Percentiles rank a stretch among this genome's conserved stretches.
These are phyloP conservation scores for Spinus olivaceus DNA, from an alignment of 2,797 vertebrate species.

Conservation along the genomic window DNA sequence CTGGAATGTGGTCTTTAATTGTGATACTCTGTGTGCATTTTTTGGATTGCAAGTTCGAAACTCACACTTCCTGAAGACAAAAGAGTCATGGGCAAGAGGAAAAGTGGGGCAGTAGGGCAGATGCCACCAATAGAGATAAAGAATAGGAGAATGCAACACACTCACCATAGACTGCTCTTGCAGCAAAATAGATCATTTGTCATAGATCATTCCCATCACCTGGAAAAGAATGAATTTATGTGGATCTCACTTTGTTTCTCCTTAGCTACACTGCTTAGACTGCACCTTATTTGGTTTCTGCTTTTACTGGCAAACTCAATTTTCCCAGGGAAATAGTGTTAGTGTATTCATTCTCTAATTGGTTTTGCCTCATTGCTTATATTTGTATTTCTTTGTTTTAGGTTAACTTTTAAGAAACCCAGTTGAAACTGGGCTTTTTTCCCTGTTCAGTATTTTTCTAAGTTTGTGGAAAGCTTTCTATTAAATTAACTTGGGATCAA, in stretches of 20 bases:
- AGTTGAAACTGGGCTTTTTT: slow-evolving; percentile 41
- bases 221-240: neutral
- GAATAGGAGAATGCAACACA: neutral
- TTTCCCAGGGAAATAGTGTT: slow-evolving; percentile 20
- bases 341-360: slow-evolving; percentile 24
- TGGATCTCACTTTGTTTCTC: neutral
- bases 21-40: neutral
- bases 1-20: slow-evolving; percentile 38
- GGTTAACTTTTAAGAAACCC: slow-evolving; percentile 29
- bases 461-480: slow-evolving; percentile 3
- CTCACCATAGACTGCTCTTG: neutral
- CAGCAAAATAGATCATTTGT: neutral
- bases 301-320: slow-evolving; percentile 25
- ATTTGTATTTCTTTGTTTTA: slow-evolving; percentile 44
- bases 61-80: slow-evolving; percentile 24
- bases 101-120: slow-evolving; percentile 58
- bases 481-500: slow-evolving; percentile 37
- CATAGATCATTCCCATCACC: neutral
- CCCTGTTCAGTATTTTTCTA: slow-evolving; percentile 27
- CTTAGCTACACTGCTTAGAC: neutral
- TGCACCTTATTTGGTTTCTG: slow-evolving; percentile 15
- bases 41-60: neutral
- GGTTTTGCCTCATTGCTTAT: slow-evolving; percentile 43
- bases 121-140: slow-evolving; percentile 20
- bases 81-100: neutral